Conservation (phyloP, 2,113 vertebrate genomes). For the Coryphaenoides rupestris region DNA sequence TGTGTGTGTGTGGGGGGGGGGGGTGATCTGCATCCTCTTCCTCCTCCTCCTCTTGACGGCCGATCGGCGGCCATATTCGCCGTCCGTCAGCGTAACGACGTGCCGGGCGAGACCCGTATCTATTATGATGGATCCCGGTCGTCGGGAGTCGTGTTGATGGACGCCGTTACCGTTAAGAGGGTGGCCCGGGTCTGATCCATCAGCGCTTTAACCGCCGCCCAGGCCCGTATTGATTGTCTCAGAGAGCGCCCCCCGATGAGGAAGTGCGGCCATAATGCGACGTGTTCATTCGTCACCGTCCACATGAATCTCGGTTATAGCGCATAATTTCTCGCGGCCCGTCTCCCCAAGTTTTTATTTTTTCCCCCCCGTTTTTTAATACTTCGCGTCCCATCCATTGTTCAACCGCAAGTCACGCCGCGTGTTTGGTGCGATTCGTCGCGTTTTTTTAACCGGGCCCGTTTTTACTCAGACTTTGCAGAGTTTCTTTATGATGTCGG, state of each 20-base stretch:
- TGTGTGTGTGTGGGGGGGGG: too few species aligned
- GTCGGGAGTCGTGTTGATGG: constrained; percentile 69
- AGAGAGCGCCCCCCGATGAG: constrained; percentile 70
- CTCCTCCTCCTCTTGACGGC: constrained; percentile 42
- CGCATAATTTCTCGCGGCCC: constrained; percentile 51
- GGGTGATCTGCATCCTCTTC: constrained; percentile 55
- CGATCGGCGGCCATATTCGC: constrained; percentile 54
- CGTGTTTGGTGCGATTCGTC: constrained; percentile 1
- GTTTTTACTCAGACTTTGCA: too few species aligned
- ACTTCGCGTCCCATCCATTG: constrained; percentile 35
- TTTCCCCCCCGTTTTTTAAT: constrained; percentile 24
- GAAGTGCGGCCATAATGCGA: constrained; percentile 61
- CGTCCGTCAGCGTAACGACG: constrained; percentile 62
- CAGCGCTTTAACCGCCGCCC: constrained; percentile 64
- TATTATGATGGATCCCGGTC: constrained; percentile 68
- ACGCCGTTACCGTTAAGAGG: constrained; percentile 66
- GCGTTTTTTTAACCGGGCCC: constrained; percentile 9
- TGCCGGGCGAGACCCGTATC: constrained; percentile 52
- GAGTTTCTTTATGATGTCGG: too few species aligned
- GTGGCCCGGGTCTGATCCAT: constrained; percentile 66
- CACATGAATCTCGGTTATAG: constrained; percentile 72
- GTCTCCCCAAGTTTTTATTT: constrained; percentile 26
- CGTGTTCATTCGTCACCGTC: constrained; percentile 61
- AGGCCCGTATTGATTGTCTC: constrained; percentile 71
- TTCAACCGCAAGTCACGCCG: constrained; percentile 25